Conservation (phyloP, 2,888 invertebrate genomes). For the Megamerina dolium region DNA sequence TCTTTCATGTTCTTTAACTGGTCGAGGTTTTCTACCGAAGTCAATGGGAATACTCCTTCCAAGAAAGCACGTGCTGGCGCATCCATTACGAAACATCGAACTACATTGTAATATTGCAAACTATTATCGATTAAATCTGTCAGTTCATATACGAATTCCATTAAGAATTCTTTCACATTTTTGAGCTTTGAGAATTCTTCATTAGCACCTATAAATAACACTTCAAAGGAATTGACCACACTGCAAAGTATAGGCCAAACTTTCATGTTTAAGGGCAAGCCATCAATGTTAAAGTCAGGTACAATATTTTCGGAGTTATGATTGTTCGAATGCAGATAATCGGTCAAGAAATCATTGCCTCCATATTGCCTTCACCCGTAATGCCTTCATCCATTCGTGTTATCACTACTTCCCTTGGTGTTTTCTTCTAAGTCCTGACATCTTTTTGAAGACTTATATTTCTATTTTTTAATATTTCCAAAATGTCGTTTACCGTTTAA, state of each 20-base stretch:
- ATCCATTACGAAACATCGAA: not conserved
- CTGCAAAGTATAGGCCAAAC: constrained; percentile 12
- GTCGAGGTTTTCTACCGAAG: not conserved
- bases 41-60: not conserved
- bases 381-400: constrained; percentile 2
- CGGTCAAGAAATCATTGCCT: constrained; percentile 10
- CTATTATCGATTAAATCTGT: not conserved
- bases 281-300: constrained; percentile 15
- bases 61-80: not conserved
- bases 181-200: constrained; percentile 7
- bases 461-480: constrained; percentile 7
- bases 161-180: constrained; percentile 2
- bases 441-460: constrained; percentile 10
- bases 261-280: constrained; percentile 12
- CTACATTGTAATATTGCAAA: not conserved
- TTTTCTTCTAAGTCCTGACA: constrained; percentile 13
- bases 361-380: constrained; percentile 11
- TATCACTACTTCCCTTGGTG: constrained; percentile 6
- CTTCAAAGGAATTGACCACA: constrained; percentile 1
- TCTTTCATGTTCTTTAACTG: not conserved
- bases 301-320: constrained; percentile 1
- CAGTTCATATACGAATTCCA: constrained; percentile 1
- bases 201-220: constrained; percentile 3
- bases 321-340: constrained; percentile 9
- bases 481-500: constrained; percentile 11